Conservation (phyloP, 2,113 vertebrate genomes). For the Nestor notabilis region DNA sequence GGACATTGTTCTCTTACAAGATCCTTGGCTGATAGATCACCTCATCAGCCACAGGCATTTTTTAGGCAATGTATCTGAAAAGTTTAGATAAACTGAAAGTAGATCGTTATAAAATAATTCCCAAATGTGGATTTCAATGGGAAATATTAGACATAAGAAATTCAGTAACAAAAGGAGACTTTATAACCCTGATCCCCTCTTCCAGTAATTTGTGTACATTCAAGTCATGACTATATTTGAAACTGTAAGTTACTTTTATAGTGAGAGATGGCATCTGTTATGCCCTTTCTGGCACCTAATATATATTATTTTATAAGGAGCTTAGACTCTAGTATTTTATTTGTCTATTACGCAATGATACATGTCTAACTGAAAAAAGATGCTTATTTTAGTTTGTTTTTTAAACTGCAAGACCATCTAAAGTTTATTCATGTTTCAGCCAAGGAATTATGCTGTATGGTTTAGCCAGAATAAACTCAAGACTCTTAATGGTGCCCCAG, state of each 20-base stretch:
- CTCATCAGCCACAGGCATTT: not conserved
- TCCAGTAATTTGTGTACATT: conserved; percentile 37
- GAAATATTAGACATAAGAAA: conserved; percentile 15
- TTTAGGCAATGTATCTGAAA: not conserved
- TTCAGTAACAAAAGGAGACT: conserved; percentile 10
- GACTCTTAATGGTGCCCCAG: conserved; percentile 55
- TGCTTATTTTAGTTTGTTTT: conserved; percentile 61
- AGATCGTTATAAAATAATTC: conserved; percentile 15
- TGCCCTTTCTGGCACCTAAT: conserved; percentile 54
- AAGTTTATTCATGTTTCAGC: conserved; percentile 62
- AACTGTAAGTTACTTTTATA: conserved; percentile 56
- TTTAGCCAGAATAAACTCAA: conserved; percentile 66
- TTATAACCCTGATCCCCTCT: conserved; percentile 24
- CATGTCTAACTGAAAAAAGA: conserved; percentile 56
- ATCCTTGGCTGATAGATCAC: not conserved
- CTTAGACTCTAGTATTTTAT: conserved; percentile 48
- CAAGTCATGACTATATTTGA: conserved; percentile 4
- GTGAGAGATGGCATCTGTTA: conserved; percentile 64
- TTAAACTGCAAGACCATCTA: conserved; percentile 51
- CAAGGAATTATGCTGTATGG: conserved; percentile 68
- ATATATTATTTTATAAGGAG: conserved; percentile 50
- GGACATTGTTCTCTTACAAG: not conserved
- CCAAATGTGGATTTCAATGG: not conserved
- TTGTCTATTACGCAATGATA: conserved; percentile 44
- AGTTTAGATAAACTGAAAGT: conserved; percentile 19